Evolutionary conservation across 2,113 vertebrate genomes (phyloP), one percentile per base, ranked within the genome.

Genomic region (Carettochelys insculpta): DNA sequence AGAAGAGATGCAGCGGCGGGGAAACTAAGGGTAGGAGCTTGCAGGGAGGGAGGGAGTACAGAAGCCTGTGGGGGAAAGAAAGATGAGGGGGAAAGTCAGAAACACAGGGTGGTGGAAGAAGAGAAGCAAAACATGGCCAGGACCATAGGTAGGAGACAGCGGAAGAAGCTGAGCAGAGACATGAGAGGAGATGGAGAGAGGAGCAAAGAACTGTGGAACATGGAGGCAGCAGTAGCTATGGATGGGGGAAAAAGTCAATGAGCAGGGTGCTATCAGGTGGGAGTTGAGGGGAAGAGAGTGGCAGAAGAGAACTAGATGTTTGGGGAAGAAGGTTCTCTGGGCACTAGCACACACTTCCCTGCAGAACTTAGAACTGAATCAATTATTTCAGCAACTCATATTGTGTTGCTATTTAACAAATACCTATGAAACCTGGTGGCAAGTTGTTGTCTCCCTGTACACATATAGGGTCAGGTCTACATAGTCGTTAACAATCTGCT

Each of bases 351-450:
- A 56, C 29, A 31, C 27, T 31, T 56, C 54, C 11, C 54, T 31
- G 54, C 27, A 56, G 24, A 73, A 82, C 77, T 1, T 2, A 12
- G 4, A 83, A 58, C 11, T 5, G 0, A 84, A 80, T 11, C 31
- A 83, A 10, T 80, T 50, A 89, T 48, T 54, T 22, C 53, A 87
- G 4, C 81, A n/a, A 5, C 29, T 7, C 7, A 8, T 4, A 91
- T 2, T 0, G 1, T 31, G 86, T 80, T 86, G 0, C 2, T 77
- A 5, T 75, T 53, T 84, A 17, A 6, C 19, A 65, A 65, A 65
- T 38, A 16, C 61, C 61, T 68, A 6, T 68, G 61, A 93, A 85
- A 3, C 0, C 2, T 24, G n/a, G 11, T 27, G 27, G 16, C 34
- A 68, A 1, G 3, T 50, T 71, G 14, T 2, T 41, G 78, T 53